phyloP scores from a whole-genome alignment of 1,140 invertebrate genomes.

The Chrysomallon squamiferum region DNA sequence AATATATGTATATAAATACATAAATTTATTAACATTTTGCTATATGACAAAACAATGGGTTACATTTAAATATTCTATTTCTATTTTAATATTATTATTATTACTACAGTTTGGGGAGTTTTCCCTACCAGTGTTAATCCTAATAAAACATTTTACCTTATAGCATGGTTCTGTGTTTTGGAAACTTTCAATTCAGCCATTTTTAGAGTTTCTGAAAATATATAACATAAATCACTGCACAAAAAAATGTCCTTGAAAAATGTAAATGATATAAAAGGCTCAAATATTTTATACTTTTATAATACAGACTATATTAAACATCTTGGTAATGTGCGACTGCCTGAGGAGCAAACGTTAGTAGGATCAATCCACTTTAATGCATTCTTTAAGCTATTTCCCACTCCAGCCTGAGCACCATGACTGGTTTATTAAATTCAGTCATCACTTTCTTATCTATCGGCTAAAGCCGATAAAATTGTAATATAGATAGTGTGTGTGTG shows the following conservation, averaged over 20 bases:
- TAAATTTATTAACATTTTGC: neutral
- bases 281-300: neutral
- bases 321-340: neutral
- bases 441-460: too few relatives aligned
- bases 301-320: neutral
- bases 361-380: too few relatives aligned
- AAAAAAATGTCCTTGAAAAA: neutral
- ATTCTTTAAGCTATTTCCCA: too few relatives aligned
- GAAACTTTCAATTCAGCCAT: constrained; percentile 37
- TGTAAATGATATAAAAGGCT: neutral
- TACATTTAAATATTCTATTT: neutral
- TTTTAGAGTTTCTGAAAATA: constrained; percentile 35
- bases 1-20: neutral
- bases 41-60: neutral
- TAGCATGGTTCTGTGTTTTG: constrained; percentile 31
- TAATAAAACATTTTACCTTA: constrained; percentile 24
- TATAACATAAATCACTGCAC: neutral
- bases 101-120: neutral
- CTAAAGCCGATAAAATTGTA: too few relatives aligned
- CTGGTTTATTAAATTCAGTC: too few relatives aligned
- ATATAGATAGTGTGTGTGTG: too few relatives aligned
- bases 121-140: neutral
- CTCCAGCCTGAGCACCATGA: too few relatives aligned
- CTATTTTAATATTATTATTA: neutral
- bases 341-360: neutral